Base-by-base conservation (phyloP, 2,113 vertebrate species). In the Corapipo altera region DNA sequence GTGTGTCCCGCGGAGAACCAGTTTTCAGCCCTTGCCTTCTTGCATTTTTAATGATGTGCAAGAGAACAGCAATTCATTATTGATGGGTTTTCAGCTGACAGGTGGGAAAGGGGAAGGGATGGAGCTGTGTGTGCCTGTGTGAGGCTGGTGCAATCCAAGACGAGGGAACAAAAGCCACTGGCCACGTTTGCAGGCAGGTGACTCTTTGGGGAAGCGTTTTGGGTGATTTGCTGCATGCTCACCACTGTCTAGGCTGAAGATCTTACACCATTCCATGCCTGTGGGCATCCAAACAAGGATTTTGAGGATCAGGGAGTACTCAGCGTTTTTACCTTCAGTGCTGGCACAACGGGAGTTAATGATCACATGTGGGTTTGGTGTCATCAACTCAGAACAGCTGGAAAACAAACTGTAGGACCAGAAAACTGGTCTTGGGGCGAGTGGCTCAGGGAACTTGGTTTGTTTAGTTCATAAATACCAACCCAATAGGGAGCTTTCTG, bases 141-240 rank as follows among this genome's bases (percentile, higher is more conserved):
- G 33, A 20, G 54, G 59, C 49, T 39, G 52, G 11, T 81, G 61
- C 66, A 16, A 11, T 17, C 54, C 33, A 12, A 4, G 51, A 3
- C 15, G 18, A 90, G 77, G 73, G 70, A 41, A 32, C 73, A 88
- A n/a, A 65, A 76, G 22, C 59, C 55, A 30, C 46, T 0, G 4
- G 39, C n/a, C 7, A 1, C 5, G 0, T 57, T 28, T 51, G 22
- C 0, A 0, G n/a, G 67, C 4, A 8, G 43, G 41, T 37, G 77
- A 18, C 0, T 61, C 59, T 23, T n/a, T 15, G 12, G 70, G 80
- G 90, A 67, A 77, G 55, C 27, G 4, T 46, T 44, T 33, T 6
- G 83, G 41, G 57, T 84, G 30, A 21, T 89, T 49, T 81, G 44
- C 49, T 85, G 61, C 7, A 0, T 26, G 26, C 9, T 66, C 52